Evolutionary conservation across 1,140 invertebrate species (phyloP), one percentile per base, ranked within the genome.

Genomic region (Orius laevigatus): DNA sequence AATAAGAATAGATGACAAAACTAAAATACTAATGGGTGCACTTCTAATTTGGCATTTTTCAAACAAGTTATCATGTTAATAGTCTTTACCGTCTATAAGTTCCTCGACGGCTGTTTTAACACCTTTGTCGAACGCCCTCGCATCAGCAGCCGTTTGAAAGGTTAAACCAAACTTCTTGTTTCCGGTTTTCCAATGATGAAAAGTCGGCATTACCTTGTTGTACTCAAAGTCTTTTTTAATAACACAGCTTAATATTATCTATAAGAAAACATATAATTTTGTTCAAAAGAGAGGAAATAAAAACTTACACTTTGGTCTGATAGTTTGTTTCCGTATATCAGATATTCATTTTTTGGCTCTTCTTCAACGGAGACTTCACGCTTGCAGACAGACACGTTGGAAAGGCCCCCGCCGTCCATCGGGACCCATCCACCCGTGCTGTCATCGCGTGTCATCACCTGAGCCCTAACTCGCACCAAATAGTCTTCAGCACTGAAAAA

Each of bases 361-460:
- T 59, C 57, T 56, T 39, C 59, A 51, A 48, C 57, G 55, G 63
- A 63, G 62, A 70, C 62, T 63, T 69, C 65, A 54, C 78, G 72
- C 63, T 80, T 82, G 56, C 84, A 74, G 55, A 92, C 85, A 57
- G 85, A 87, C 55, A 90, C 85, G 66, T 88, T 85, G 59, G 88
- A 90, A 34, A 95, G 76, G 49, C 91, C 91, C 58, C 90, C 90
- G 55, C 87, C 88, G 53, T 83, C 86, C 64, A 93, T 72, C 56
- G 90, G 89, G 60, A 94, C 79, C 92, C 92, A 96, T 55, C 90
- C 89, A 53, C 89, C 91, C 46, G 84, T 88, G 64, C 84, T 90
- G 66, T 95, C 92, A 78, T 96, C 91, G 57, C 91, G 75, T 62
- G 85, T 92, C 92, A 96, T 96, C 71, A 95, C 91, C 76, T 95